Percentiles rank a stretch among this genome's conserved stretches.
Evolutionary conservation across 2,113 vertebrate genomes (phyloP).

Genomic region (mouse (Mus musculus)): GRCm39 chr10:16197001-16197500

Average conservation of each 20-base stretch:
- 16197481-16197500: background rate
- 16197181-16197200: background rate
- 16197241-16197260: background rate
- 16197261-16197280: background rate
- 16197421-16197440: background rate
- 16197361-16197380: background rate
- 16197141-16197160: background rate
- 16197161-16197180: conserved; percentile 1
- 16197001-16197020: background rate
- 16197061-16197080: background rate
- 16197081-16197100: background rate
- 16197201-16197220: background rate
- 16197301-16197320: background rate
- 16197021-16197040: background rate
- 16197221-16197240: background rate
- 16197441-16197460: background rate
- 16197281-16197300: background rate
- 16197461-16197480: background rate
- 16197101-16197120: background rate
- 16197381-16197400: background rate
- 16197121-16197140: background rate
- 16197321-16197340: background rate
- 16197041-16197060: background rate
- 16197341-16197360: background rate
- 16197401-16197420: background rate